These are phyloP conservation scores for Oscheius myriophilus DNA, from an alignment of 2,888 invertebrate genomes.

Conservation along the genomic window DNA sequence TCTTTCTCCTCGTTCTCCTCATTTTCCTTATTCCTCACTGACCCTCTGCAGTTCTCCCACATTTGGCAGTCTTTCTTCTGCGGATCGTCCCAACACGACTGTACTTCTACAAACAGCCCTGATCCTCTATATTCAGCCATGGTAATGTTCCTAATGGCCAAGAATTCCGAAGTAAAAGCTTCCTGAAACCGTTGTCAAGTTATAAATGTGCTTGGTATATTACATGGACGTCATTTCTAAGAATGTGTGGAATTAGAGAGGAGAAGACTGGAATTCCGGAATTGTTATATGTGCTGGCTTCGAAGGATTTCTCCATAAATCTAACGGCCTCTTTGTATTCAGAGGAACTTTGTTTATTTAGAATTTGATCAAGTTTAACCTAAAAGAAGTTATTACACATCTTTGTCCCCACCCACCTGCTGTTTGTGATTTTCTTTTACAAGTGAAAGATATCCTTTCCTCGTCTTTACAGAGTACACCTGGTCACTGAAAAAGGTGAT, in stretches of 20 bases:
- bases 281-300: not conserved
- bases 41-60: slow-evolving; percentile 5
- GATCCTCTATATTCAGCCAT: slow-evolving; percentile 1
- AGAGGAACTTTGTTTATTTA: too few relatives aligned
- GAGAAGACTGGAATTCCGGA: slow-evolving; percentile 15
- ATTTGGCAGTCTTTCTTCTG: slow-evolving; percentile 15
- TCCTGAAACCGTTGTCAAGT: slow-evolving; percentile 6
- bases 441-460: slow-evolving; percentile 14
- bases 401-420: not conserved
- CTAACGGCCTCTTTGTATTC: too few relatives aligned
- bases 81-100: slow-evolving; percentile 7
- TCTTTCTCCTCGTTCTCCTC: slow-evolving; percentile 1
- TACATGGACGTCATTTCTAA: slow-evolving; percentile 8
- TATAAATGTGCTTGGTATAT: not conserved
- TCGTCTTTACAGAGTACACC: slow-evolving; percentile 7
- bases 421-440: not conserved
- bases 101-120: slow-evolving; percentile 15
- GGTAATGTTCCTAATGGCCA: not conserved
- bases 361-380: too few relatives aligned
- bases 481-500: not conserved
- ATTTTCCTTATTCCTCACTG: slow-evolving; percentile 5
- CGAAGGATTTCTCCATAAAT: not conserved
- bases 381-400: too few relatives aligned
- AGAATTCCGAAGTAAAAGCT: slow-evolving; percentile 14
- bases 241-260: not conserved